Evolutionary conservation across 2,888 invertebrate species (phyloP).

Genomic region (Helicoverpa assulta): DNA sequence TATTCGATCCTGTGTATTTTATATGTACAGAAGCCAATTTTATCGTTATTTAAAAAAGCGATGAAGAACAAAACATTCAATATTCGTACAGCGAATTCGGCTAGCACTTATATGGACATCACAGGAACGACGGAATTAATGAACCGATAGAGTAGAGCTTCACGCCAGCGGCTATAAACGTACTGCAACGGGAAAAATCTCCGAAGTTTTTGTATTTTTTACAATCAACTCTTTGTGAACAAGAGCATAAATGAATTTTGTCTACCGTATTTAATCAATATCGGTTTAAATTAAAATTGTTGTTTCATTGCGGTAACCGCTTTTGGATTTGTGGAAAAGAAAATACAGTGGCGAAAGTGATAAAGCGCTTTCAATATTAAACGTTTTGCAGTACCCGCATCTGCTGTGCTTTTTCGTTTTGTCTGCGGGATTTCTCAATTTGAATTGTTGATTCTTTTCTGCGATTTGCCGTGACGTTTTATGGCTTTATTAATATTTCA

Average conservation of each 20-base stretch:
- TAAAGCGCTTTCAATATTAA: slow-evolving; percentile 50
- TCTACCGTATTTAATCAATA: slow-evolving; percentile 32
- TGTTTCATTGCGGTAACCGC: slow-evolving; percentile 28
- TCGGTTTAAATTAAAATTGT: slow-evolving; percentile 44
- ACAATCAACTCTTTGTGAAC: slow-evolving; percentile 30
- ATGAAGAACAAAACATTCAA: slow-evolving; percentile 2
- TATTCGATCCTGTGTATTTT: slow-evolving; percentile 3
- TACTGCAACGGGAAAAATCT: slow-evolving; percentile 22
- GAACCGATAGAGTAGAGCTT: slow-evolving; percentile 18
- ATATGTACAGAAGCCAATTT: neutral
- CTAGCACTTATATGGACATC: slow-evolving; percentile 30
- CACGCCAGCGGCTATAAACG: slow-evolving; percentile 24
- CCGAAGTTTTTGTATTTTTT: slow-evolving; percentile 23
- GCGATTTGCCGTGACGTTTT: slow-evolving; percentile 15
- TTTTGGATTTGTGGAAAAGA: slow-evolving; percentile 46
- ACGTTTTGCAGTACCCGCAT: slow-evolving; percentile 31
- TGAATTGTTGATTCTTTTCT: slow-evolving; percentile 40
- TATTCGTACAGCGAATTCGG: slow-evolving; percentile 23
- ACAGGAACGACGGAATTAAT: slow-evolving; percentile 31
- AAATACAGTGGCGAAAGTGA: slow-evolving; percentile 39
- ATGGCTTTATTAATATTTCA: slow-evolving; percentile 3
- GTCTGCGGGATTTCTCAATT: slow-evolving; percentile 32
- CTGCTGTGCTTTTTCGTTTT: slow-evolving; percentile 39
- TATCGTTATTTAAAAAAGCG: neutral
- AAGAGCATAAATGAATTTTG: slow-evolving; percentile 24